Evolutionary conservation across 2,797 vertebrate genomes (phyloP), one percentile per base, ranked within the genome.

Genomic region (Peromyscus melanophrys): DNA sequence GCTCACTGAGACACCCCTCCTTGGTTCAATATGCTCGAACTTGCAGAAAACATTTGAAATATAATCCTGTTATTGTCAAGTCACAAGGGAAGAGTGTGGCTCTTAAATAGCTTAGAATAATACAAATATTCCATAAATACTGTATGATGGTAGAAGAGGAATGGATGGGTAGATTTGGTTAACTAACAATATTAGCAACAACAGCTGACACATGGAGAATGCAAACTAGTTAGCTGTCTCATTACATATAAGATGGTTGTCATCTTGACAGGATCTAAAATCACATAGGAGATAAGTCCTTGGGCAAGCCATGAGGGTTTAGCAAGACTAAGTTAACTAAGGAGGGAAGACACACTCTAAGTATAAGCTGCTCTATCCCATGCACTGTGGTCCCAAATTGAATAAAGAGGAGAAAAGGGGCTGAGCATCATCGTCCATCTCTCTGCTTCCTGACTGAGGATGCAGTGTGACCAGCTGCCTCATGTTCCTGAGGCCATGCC

Each of bases 91-190:
- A 49, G 5, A 23, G 0, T 16, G 37, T 3, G 12, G 37, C 40
- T 77, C 10, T 59, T 40, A 5, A 6, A 34, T 34, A 11, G 6
- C 19, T 63, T 16, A 25, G 27, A 84, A 57, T 34, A 43, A 34
- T 49, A 7, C 43, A 31, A 4, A 0, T 0, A 2, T 29, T 6
- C 14, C 8, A 14, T 11, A 52, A 65, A n/a, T 40, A 61, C 8
- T 4, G 31, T 11, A 19, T 19, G 71, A 59, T 34, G 37, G 34
- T 29, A 46, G 27, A 14, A 37, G 29, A 65, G 43, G 27, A 19
- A 29, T 4, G 3, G 37, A 7, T 23, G 49, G 21, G 14, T 6
- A 31, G 40, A 29, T 55, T 6, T 17, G 14, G 34, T 3, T 34
- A 67, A n/a, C 63, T 27, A 46, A 49, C 3, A 1, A 16, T 27